phyloP scores from a whole-genome alignment of 2,888 invertebrate species.

The Dicycla oo region DNA sequence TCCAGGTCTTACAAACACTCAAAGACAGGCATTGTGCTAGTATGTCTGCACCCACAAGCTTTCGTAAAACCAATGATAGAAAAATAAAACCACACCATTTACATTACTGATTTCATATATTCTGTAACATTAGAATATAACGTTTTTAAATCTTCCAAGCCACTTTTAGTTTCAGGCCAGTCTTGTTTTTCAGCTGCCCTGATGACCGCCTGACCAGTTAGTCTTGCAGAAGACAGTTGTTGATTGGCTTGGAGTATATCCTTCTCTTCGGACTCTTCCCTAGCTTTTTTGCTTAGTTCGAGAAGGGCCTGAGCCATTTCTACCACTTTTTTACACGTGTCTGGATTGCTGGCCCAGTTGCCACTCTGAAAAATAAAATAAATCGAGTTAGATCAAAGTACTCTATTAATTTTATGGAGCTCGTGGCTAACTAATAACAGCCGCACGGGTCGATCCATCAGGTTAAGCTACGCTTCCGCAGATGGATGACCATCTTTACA shows the following conservation, averaged over 20 bases:
- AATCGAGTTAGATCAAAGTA: not conserved
- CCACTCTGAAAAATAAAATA: slow-evolving; percentile 76
- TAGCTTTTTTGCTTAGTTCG: slow-evolving; percentile 90
- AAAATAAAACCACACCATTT: slow-evolving; percentile 62
- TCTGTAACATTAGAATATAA: slow-evolving; percentile 79
- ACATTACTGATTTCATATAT: slow-evolving; percentile 86
- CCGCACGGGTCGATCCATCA: no score
- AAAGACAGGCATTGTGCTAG: not conserved
- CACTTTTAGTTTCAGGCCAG: slow-evolving; percentile 81
- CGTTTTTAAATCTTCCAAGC: slow-evolving; percentile 77
- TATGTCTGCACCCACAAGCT: not conserved
- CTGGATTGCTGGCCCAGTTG: slow-evolving; percentile 90
- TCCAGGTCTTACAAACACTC: not conserved
- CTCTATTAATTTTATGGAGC: no score
- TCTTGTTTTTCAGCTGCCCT: slow-evolving; percentile 86
- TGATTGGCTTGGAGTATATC: slow-evolving; percentile 89
- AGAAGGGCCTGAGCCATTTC: slow-evolving; percentile 91
- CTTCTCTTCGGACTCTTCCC: slow-evolving; percentile 83
- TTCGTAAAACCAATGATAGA: not conserved
- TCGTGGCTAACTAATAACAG: no score
- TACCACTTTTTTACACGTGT: slow-evolving; percentile 91
- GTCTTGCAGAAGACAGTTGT: slow-evolving; percentile 90
- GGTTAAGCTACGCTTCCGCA: no score
- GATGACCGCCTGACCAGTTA: slow-evolving; percentile 90
- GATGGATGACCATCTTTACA: no score